Conservation (phyloP, 2,888 invertebrate genomes). For the Cyaniris semiargus region DNA sequence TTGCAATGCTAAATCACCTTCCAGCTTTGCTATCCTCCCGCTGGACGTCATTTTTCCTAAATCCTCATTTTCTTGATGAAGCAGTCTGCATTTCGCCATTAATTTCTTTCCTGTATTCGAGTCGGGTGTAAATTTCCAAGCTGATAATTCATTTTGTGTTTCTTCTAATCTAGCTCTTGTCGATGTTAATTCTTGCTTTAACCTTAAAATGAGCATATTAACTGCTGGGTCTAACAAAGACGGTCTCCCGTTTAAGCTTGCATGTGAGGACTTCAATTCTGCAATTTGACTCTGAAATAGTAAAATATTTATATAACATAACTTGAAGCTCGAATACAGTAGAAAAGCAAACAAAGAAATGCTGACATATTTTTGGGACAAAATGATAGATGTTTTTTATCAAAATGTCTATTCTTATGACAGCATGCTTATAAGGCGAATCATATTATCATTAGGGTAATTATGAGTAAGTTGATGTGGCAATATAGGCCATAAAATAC, state of each 20-base stretch:
- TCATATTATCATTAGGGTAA: not conserved
- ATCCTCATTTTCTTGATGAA: constrained; percentile 99
- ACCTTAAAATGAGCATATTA: constrained; percentile 93
- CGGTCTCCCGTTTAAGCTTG: constrained; percentile 87
- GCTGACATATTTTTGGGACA: too few relatives aligned
- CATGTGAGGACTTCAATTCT: constrained; percentile 94
- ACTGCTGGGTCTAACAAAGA: constrained; percentile 95
- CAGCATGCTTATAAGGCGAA: too few relatives aligned
- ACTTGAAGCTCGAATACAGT: too few relatives aligned
- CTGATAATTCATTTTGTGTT: constrained; percentile 97
- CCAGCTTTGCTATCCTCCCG: constrained; percentile 95
- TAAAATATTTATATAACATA: not conserved
- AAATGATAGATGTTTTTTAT: too few relatives aligned
- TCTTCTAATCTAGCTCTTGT: constrained; percentile 96
- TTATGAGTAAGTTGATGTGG: not conserved
- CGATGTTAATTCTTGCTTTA: constrained; percentile 93
- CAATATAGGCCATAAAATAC: not conserved
- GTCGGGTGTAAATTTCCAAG: constrained; percentile 99
- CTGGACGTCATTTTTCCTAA: constrained; percentile 97
- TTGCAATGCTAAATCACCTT: constrained; percentile 96
- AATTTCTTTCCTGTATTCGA: constrained; percentile 98
- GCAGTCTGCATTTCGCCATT: constrained; percentile 97
- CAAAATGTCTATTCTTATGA: too few relatives aligned
- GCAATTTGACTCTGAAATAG: constrained; percentile 91
- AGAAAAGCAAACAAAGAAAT: too few relatives aligned